Evolutionary conservation across 2,888 invertebrate genomes (phyloP), one percentile per base, ranked within the genome.

Genomic region (Globia sparganii): DNA sequence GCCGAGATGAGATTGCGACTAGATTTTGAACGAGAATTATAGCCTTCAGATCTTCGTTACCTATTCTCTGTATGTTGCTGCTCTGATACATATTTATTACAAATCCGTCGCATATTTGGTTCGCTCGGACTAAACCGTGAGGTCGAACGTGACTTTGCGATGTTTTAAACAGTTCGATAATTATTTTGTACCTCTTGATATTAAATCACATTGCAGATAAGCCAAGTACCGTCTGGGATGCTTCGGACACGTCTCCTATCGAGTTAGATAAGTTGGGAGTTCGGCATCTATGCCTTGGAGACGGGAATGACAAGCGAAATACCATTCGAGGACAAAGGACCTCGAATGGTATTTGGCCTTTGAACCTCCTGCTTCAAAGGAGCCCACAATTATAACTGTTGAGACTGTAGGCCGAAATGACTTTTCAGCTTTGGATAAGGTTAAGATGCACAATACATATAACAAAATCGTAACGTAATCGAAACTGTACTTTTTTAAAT

Each of bases 111-210:
- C 83, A 75, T 84, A 83, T 87, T 88, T 83, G 86, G 82, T 64
- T 66, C 64, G 77, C 67, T 67, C 40, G 64, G 56, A 67, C 67
- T 66, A 70, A 59, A 67, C 31, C 21, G 56, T 69, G 62, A 82
- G 83, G 84, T 76, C 78, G 79, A 37, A 83, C 88, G 87, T 86
- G 87, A 80, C 83, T 78, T 80, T 37, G 46, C 67, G 59, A 31
- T 49, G 66, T 77, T 79, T 86, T 21, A 37, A 70, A 53, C 74
- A 71, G 46, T 73, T 46, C 67, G 49, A 59, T 71, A 43, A 65
- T 77, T 64, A 70, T 62, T 81, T 76, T 69, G 58, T 75, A 61
- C 58, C 58, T 79, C 61, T 69, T 66, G 64, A 71, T 73, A 73
- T 75, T 67, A 70, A 74, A 68, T 85, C 53, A 65, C 58, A 78